phyloP scores from a whole-genome alignment of 1,140 invertebrate genomes.

The Carcinoscorpius rotundicauda region DNA sequence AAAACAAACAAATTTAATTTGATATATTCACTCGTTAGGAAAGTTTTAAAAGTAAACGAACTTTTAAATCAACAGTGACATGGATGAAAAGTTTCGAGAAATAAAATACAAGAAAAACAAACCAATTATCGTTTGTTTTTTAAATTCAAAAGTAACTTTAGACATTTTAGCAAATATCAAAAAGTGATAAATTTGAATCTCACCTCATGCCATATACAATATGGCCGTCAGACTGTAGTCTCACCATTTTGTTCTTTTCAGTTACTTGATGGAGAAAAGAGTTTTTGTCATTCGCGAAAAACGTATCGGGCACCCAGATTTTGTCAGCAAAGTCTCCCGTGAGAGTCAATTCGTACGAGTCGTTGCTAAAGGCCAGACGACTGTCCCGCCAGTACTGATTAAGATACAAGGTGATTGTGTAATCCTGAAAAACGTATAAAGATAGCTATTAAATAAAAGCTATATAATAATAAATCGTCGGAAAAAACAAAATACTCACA shows the following conservation, averaged over 20 bases:
- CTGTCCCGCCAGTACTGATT: constrained; percentile 99
- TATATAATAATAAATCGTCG: background rate
- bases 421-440: constrained; percentile 57
- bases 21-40: too few relatives aligned
- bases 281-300: constrained; percentile 97
- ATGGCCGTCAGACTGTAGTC: constrained; percentile 76
- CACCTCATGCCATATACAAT: constrained; percentile 91
- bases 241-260: constrained; percentile 91
- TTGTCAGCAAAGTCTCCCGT: constrained; percentile 95
- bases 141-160: background rate
- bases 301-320: constrained; percentile 98
- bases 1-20: too few relatives aligned
- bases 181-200: constrained; percentile 1
- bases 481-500: background rate
- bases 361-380: constrained; percentile 70
- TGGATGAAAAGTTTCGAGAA: too few relatives aligned
- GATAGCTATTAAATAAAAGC: constrained; percentile 5
- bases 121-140: constrained; percentile 3
- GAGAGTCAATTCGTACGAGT: constrained; percentile 64
- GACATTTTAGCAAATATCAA: background rate
- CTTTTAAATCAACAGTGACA: too few relatives aligned
- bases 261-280: constrained; percentile 97
- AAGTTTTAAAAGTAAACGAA: too few relatives aligned
- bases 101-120: too few relatives aligned
- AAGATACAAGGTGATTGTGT: constrained; percentile 95